phyloP scores from a whole-genome alignment of 2,888 invertebrate genomes.

The Conops quadrifasciatus region DNA sequence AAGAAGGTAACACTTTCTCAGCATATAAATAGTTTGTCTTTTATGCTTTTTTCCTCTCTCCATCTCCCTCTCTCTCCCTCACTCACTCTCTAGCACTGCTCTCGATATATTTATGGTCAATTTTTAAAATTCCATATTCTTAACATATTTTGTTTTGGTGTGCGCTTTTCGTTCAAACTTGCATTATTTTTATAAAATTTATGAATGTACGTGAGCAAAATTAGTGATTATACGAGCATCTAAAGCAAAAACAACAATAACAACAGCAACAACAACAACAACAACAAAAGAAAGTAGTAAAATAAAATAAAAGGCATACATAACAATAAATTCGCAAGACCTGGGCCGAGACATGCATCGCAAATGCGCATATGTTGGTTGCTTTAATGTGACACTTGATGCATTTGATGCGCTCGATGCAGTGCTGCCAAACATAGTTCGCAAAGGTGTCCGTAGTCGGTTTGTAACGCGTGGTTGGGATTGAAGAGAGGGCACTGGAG shows the following conservation, averaged over 20 bases:
- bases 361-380: constrained; percentile 63
- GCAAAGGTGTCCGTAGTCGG: background rate
- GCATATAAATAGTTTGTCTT: too few species aligned
- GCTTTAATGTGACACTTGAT: constrained; percentile 53
- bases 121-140: constrained; percentile 1
- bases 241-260: constrained; percentile 30
- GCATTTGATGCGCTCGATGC: background rate
- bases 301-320: constrained; percentile 22
- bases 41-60: background rate
- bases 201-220: constrained; percentile 61
- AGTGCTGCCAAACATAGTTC: constrained; percentile 29
- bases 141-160: background rate
- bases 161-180: background rate
- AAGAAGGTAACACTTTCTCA: too few species aligned
- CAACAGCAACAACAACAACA: constrained; percentile 34
- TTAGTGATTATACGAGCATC: constrained; percentile 44
- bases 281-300: constrained; percentile 35
- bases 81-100: background rate
- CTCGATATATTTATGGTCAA: background rate
- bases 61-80: background rate
- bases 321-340: constrained; percentile 28
- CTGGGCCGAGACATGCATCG: constrained; percentile 54
- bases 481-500: too few species aligned
- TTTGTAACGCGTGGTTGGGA: too few species aligned
- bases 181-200: constrained; percentile 47